A percentile compares a stretch with the other conserved stretches of the same genome.
Conservation (phyloP, 2,797 vertebrate species). For the Capromys pilorides region DNA sequence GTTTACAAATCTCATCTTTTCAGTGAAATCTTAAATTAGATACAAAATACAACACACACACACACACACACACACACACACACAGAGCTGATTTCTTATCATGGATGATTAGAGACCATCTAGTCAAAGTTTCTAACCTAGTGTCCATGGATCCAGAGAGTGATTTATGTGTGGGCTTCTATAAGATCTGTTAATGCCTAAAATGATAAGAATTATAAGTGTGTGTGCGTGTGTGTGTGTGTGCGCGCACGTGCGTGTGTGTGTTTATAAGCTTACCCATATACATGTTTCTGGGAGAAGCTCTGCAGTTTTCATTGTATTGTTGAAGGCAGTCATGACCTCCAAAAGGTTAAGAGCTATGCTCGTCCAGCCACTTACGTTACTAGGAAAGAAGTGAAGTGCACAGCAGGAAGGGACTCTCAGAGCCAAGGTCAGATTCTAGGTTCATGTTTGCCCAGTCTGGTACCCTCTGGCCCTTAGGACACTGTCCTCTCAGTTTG, state of each 20-base stretch:
- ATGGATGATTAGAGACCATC: background rate
- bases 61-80: background rate
- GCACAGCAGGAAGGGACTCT: background rate
- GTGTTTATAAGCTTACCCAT: too few relatives aligned
- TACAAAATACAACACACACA: too few relatives aligned
- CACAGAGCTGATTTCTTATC: background rate
- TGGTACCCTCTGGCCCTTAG: background rate
- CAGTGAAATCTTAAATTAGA: conserved; percentile 41
- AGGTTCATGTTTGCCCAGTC: background rate
- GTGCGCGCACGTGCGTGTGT: background rate
- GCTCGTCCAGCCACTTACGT: background rate
- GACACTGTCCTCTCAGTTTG: background rate
- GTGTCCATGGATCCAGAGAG: background rate
- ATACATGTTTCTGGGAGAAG: conserved; percentile 29
- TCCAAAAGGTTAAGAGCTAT: background rate
- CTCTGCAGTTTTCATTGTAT: conserved; percentile 36
- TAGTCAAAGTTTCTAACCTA: conserved; percentile 34
- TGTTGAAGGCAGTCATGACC: conserved; percentile 3
- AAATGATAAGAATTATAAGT: background rate
- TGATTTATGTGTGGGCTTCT: background rate
- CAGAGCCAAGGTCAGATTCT: conserved; percentile 1
- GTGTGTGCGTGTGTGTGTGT: background rate
- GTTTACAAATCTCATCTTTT: conserved; percentile 32
- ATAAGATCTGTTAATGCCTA: background rate
- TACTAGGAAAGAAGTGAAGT: background rate